Percentiles rank a stretch among this genome's conserved stretches.
These are phyloP conservation scores for Falco rusticolus DNA, from an alignment of 2,797 vertebrate genomes.

Conservation along the genomic window DNA sequence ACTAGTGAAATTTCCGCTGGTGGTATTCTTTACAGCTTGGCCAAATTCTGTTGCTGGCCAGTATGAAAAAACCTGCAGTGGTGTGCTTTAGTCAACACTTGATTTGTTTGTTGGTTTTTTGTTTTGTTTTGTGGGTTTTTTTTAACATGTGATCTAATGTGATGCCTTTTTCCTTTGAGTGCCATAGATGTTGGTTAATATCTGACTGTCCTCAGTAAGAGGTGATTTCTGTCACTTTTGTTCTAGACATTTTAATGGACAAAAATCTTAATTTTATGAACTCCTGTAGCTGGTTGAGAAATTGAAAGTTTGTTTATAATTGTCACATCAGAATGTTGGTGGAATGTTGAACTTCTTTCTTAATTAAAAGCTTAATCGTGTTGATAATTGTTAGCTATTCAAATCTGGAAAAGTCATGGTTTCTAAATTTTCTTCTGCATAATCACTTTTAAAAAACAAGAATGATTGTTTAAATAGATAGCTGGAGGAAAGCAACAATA, in stretches of 20 bases:
- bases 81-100: neutral
- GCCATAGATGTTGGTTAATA: neutral
- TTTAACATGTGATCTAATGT: neutral
- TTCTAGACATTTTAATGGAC: neutral
- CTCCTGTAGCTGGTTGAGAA: neutral
- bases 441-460: neutral
- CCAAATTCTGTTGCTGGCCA: neutral
- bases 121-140: neutral
- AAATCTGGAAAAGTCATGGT: neutral
- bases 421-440: neutral
- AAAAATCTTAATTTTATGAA: neutral
- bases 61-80: neutral
- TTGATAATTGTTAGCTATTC: neutral
- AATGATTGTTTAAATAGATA: neutral
- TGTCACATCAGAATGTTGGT: neutral
- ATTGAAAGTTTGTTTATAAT: neutral
- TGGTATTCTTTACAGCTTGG: neutral
- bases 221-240: neutral
- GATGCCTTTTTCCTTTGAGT: neutral
- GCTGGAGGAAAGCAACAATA: neutral
- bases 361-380: neutral
- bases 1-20: neutral
- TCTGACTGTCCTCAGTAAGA: neutral
- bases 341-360: neutral
- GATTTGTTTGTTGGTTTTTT: neutral